Evolutionary conservation across 2,797 vertebrate genomes (phyloP).

Genomic region (Synaphobranchus kaupii): DNA sequence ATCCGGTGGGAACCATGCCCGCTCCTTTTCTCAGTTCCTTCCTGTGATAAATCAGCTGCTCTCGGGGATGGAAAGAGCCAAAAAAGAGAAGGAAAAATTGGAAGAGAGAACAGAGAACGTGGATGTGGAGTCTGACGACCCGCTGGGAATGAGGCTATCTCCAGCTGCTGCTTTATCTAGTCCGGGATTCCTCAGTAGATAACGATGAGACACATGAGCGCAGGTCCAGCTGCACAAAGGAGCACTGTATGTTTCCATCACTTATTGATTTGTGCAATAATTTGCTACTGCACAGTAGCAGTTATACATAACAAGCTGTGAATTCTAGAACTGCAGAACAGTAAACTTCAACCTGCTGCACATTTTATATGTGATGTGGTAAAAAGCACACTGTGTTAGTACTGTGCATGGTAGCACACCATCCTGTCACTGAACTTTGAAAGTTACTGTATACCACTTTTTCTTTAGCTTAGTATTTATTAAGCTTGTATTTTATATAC

Average conservation of each 20-base stretch:
- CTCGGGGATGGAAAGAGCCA: not conserved
- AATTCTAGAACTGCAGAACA: not conserved
- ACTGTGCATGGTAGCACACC: not conserved
- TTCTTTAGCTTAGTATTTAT: no score
- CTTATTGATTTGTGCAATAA: not conserved
- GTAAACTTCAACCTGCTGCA: not conserved
- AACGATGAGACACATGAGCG: not conserved
- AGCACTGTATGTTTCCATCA: not conserved
- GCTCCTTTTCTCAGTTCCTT: constrained; percentile 68
- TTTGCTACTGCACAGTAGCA: not conserved
- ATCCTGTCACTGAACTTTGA: not conserved
- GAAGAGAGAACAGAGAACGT: constrained; percentile 40
- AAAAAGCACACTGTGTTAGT: not conserved
- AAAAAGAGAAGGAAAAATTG: constrained; percentile 30
- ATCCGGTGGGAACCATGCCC: constrained; percentile 41
- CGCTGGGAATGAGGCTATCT: constrained; percentile 56
- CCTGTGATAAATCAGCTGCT: constrained; percentile 57
- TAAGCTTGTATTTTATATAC: not conserved
- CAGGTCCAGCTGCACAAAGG: not conserved
- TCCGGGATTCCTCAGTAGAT: constrained; percentile 27
- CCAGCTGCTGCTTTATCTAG: not conserved
- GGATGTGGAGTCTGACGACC: constrained; percentile 68
- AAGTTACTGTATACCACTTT: not conserved
- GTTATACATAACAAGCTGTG: not conserved
- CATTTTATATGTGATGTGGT: not conserved